A percentile compares a stretch with the other conserved stretches of the same genome.
These are phyloP conservation scores for Lamellibrachia columna DNA, from an alignment of 2,888 invertebrate species.

Conservation along the genomic window DNA sequence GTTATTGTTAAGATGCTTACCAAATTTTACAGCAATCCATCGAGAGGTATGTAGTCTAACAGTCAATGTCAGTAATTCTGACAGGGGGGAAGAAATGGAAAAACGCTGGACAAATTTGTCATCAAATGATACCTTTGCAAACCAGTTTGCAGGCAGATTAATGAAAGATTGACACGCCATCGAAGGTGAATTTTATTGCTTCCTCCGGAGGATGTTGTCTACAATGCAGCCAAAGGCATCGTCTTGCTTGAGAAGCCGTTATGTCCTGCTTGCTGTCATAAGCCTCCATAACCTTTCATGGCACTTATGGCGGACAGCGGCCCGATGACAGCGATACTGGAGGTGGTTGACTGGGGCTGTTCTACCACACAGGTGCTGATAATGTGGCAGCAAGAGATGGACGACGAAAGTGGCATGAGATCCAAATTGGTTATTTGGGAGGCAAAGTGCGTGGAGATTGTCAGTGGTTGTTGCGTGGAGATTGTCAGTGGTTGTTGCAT, in stretches of 20 bases:
- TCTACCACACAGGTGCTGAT: not conserved
- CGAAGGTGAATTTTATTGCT: not conserved
- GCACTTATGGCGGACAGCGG: not conserved
- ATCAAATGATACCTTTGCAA: not conserved
- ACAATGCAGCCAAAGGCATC: not conserved
- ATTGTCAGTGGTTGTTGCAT: not conserved
- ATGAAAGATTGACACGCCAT: not conserved
- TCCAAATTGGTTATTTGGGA: not conserved
- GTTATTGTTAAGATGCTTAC: not conserved
- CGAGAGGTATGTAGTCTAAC: not conserved
- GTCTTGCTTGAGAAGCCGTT: not conserved
- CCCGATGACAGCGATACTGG: not conserved
- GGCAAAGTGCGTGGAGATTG: not conserved
- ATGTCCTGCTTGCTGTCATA: not conserved
- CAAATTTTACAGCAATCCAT: not conserved
- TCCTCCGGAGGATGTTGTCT: constrained; percentile 2
- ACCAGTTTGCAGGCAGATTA: not conserved
- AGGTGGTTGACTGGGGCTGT: not conserved
- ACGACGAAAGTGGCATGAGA: not conserved
- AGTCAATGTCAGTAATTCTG: not conserved
- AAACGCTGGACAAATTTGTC: not conserved
- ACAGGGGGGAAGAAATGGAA: not conserved
- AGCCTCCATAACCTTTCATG: not conserved
- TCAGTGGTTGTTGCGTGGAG: not conserved
- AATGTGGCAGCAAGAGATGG: not conserved